Percentiles rank a stretch among this genome's conserved stretches.
Evolutionary conservation across 2,113 vertebrate species (phyloP).

Genomic region (Amblyopsis rosae): DNA sequence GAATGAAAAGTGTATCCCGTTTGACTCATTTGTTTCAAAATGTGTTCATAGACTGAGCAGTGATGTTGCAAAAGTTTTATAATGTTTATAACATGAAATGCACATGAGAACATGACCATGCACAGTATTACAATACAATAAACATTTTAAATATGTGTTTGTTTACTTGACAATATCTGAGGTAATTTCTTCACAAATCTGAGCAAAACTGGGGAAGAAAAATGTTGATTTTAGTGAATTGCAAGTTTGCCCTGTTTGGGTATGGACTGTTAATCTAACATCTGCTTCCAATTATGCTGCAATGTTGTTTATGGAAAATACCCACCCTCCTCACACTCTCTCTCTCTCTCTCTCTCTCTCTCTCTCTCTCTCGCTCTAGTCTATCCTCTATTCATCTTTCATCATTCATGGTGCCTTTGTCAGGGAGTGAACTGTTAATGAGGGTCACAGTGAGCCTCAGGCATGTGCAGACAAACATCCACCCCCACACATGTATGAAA

Average conservation of each 20-base stretch:
- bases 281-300: conserved; percentile 50
- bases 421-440: conserved; percentile 51
- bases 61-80: conserved; percentile 17
- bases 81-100: conserved; percentile 6
- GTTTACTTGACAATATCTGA: too few species aligned
- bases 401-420: conserved; percentile 45
- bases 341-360: conserved; percentile 17
- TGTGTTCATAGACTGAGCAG: conserved; percentile 29
- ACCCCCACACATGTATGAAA: conserved; percentile 44
- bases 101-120: conserved; percentile 43
- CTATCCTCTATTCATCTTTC: too few species aligned
- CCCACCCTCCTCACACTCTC: conserved; percentile 18
- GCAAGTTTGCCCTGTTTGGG: conserved; percentile 16
- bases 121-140: conserved; percentile 51
- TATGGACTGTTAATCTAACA: conserved; percentile 32
- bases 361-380: too few species aligned
- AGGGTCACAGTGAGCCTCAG: conserved; percentile 45
- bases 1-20: background rate
- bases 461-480: conserved; percentile 55
- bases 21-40: background rate
- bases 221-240: background rate
- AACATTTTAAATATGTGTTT: conserved; percentile 3
- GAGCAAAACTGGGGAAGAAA: background rate
- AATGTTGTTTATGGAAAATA: conserved; percentile 41
- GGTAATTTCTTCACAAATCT: background rate